Evolutionary conservation across 1,140 invertebrate species (phyloP).

Genomic region (Rhopalosiphum maidis): DNA sequence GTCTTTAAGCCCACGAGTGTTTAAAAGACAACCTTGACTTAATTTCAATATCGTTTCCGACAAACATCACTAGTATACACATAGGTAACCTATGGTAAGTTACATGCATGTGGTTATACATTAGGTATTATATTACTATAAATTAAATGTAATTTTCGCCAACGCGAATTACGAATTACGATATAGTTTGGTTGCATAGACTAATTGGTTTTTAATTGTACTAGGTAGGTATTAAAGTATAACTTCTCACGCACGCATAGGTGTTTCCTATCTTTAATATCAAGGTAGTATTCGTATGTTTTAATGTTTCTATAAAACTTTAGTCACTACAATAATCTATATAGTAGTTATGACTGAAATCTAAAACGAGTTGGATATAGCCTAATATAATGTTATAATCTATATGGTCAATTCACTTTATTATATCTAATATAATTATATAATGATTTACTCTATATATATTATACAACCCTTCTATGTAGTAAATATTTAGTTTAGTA

Average conservation of each 20-base stretch:
- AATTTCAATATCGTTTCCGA: conserved; percentile 15
- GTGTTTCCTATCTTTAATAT: not conserved
- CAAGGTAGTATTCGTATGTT: not conserved
- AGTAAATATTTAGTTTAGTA: not conserved
- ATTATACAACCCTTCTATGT: not conserved
- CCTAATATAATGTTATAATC: not conserved
- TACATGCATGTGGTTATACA: not conserved
- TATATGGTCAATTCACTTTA: not conserved
- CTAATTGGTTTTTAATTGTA: not conserved
- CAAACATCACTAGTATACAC: not conserved
- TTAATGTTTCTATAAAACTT: not conserved
- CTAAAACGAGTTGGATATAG: not conserved
- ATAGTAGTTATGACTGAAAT: not conserved
- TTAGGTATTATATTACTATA: not conserved
- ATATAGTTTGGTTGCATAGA: not conserved
- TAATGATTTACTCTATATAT: not conserved
- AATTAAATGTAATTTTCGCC: not conserved
- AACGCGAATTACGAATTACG: not conserved
- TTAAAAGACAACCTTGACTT: not conserved
- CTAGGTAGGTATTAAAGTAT: not conserved
- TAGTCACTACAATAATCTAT: not conserved
- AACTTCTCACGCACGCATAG: not conserved
- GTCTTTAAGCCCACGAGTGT: not conserved
- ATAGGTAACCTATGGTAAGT: too few species aligned
- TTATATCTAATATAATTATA: too few species aligned